Base-by-base conservation (phyloP, 2,888 invertebrate species). In the Meandrusa payeni region DNA sequence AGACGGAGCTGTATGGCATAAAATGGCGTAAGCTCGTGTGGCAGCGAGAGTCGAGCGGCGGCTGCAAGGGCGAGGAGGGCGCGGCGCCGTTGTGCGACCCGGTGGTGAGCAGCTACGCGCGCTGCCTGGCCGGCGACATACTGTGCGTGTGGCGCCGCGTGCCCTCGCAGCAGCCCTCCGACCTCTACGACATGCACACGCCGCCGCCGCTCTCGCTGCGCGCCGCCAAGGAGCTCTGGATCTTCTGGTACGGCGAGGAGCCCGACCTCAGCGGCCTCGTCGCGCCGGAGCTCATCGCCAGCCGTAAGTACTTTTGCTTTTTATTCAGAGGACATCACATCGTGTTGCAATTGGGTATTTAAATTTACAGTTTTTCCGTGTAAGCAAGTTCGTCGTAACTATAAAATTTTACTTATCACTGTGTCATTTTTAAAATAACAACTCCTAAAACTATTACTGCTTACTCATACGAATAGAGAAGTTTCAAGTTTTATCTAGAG, bases 171-270 rank as follows among this genome's bases (percentile, higher is more conserved):
- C 88, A 85, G 55, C 87, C 89, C 47, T 61, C 68, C 48, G 80
- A 82, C 67, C 60, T 76, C 55, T 78, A 78, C 75, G 90, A 89
- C 72, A 88, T 89, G 73, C 77, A 70, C 61, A 76, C 83, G 52
- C 92, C 92, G 69, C 94, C 93, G 70, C 94, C 95, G 55, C 91
- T 95, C 64, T 94, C 94, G 62, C 90, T 95, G 61, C 92, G 93
- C 74, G 94, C 95, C 69, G 93, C 95, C 79, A 99, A 98, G 89
- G 99, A 99, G 83, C 91, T 99, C 50, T 99, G 99, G 99, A 95
- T 99, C 80, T 99, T 99, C 90, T 99, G 99, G 99, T 99, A 99
- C 89, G 98, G 98, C 69, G 97, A 98, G 78, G 97, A 97, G 82
- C 97, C 97, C 43, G 96, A 97, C 83, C 91, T 97, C 53, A 92